Evolutionary conservation across 2,888 invertebrate species (phyloP), one percentile per base, ranked within the genome.

Genomic region (Rugalucina vietnamica): DNA sequence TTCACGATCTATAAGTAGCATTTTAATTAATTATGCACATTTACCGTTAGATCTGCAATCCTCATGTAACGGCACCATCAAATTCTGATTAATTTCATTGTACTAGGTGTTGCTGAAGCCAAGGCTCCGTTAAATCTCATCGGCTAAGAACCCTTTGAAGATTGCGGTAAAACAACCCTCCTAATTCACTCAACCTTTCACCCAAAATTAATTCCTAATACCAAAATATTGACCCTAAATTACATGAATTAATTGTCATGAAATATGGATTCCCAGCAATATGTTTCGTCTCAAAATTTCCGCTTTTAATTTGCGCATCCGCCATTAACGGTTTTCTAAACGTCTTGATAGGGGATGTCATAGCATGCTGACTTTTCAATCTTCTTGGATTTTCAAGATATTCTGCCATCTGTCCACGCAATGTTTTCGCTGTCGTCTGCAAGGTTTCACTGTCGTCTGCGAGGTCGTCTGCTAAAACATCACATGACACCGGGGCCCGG

Each of bases 341-440:
- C 70, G 49, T 80, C 82, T 82, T 77, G 82, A 85, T 65, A 65
- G 24, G 29, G 18, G 34, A 29, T 65, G 65, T 37, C 57, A 27
- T 32, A 70, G 73, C 87, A 84, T 78, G 87, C 84, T 84, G 84
- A 43, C 54, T 75, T 87, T 84, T 84, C 57, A 82, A 80, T 82
- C 76, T 78, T 69, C 65, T 14, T 37, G 76, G 80, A 82, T 80
- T 82, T 77, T 76, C 79, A 39, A 69, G 74, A 37, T 43, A 43
- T 54, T 43, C 32, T 32, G 76, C 79, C 88, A 88, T 88, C 88
- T 88, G 88, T 80, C 80, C 37, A 34, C 49, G 49, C 71, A 39
- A 79, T 78, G 50, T 60, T 54, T 29, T 69, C 70, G 50, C 36
- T 43, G 43, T 43, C 72, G 60, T 73, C 32, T 10, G 77, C 49